phyloP scores from a whole-genome alignment of 2,888 invertebrate species.

The Flabesymbios commensalis region DNA sequence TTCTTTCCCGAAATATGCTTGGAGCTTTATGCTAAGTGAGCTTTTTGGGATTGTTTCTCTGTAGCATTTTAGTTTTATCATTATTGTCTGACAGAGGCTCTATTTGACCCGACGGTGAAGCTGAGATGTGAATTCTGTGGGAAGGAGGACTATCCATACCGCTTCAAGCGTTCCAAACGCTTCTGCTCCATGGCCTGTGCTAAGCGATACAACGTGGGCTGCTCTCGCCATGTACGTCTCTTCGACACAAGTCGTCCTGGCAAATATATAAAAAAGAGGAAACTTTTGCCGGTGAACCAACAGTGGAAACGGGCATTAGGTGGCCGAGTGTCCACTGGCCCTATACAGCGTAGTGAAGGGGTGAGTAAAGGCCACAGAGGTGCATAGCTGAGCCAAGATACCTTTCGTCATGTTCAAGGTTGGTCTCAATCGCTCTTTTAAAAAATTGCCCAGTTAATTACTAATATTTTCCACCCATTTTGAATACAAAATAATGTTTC shows the following conservation, averaged over 20 bases:
- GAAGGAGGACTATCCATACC: conserved; percentile 69
- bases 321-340: conserved; percentile 18
- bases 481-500: no score
- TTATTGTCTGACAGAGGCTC: no score
- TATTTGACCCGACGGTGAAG: no score
- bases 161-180: conserved; percentile 73
- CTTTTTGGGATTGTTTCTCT: no score
- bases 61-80: no score
- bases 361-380: not conserved
- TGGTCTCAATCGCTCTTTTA: no score
- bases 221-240: conserved; percentile 54
- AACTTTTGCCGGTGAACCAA: not conserved
- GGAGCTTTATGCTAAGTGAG: no score
- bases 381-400: no score
- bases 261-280: not conserved
- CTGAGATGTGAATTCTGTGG: conserved; percentile 75
- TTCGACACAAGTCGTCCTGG: conserved; percentile 7
- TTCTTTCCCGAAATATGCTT: no score
- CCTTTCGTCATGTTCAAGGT: no score
- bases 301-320: conserved; percentile 15
- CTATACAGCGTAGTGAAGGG: conserved; percentile 8
- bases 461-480: no score
- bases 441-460: no score
- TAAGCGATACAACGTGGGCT: conserved; percentile 66
- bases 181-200: conserved; percentile 79